phyloP scores from a whole-genome alignment of 92 coral and sea anemone species.

The Epizoanthus stellaris region DNA sequence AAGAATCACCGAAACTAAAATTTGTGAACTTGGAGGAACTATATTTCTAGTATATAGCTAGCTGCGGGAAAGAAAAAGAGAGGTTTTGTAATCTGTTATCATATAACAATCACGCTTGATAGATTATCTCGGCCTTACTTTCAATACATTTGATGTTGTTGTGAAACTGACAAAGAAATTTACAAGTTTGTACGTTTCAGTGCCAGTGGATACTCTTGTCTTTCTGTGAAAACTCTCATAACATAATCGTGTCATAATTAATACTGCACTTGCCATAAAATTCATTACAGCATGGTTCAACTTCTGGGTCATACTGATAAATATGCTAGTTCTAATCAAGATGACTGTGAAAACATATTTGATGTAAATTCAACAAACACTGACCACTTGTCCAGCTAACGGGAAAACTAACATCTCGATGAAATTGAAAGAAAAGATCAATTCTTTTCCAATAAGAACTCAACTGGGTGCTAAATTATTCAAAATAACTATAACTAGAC shows the following conservation, averaged over 20 bases:
- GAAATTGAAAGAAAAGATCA: slow-evolving; percentile 69
- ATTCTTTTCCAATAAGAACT: slow-evolving; percentile 67
- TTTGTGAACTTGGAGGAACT: too few relatives aligned
- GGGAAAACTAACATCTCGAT: slow-evolving; percentile 12
- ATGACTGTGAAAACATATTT: slow-evolving; percentile 44
- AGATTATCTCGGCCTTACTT: slow-evolving; percentile 24
- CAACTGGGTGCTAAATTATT: slow-evolving; percentile 71
- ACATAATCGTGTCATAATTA: not conserved
- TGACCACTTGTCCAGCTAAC: slow-evolving; percentile 10
- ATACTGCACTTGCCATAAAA: not conserved
- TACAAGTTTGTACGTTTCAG: slow-evolving; percentile 21
- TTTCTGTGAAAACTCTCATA: not conserved
- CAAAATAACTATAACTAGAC: slow-evolving; percentile 42
- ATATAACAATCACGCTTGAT: slow-evolving; percentile 35
- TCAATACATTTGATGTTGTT: slow-evolving; percentile 40
- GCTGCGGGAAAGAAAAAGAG: slow-evolving; percentile 10
- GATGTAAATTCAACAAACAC: slow-evolving; percentile 40
- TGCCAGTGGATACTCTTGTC: not conserved
- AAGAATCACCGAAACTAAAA: not conserved
- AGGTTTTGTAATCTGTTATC: slow-evolving; percentile 42
- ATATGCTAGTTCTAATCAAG: slow-evolving; percentile 39
- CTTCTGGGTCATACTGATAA: slow-evolving; percentile 3
- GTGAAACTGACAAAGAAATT: slow-evolving; percentile 46
- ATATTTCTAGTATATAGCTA: not conserved
- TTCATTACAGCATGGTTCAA: not conserved